Evolutionary conservation across 2,113 vertebrate species (phyloP).

Genomic region (Amia ocellicauda): DNA sequence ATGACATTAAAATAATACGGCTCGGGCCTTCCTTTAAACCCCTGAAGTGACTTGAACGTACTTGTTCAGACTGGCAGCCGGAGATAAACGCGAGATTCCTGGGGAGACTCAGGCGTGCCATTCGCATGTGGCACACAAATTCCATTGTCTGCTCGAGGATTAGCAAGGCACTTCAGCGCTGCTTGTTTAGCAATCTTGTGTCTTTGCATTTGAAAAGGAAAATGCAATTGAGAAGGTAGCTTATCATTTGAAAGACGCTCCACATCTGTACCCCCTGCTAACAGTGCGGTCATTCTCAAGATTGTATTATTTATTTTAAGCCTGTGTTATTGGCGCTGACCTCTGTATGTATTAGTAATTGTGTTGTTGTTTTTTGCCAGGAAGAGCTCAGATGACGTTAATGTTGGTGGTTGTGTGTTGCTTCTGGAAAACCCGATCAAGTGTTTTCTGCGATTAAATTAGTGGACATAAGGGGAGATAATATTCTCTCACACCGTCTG

Average conservation of each 20-base stretch:
- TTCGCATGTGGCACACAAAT: constrained; percentile 6
- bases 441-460: no score
- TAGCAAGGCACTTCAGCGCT: constrained; percentile 13
- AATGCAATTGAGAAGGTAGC: no score
- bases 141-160: not conserved
- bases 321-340: no score
- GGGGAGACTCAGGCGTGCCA: not conserved
- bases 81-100: not conserved
- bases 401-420: constrained; percentile 5
- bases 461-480: not conserved
- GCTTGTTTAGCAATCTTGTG: constrained; percentile 7
- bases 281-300: no score
- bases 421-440: constrained; percentile 12
- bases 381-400: not conserved
- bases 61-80: constrained; percentile 19
- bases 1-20: not conserved
- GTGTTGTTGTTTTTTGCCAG: not conserved
- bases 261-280: no score
- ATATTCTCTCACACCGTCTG: not conserved
- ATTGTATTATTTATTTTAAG: no score
- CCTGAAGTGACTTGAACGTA: constrained; percentile 19
- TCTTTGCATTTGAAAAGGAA: not conserved
- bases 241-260: no score
- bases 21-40: not conserved
- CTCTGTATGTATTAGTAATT: no score